Evolutionary conservation across 1,140 invertebrate genomes (phyloP), one percentile per base, ranked within the genome.

Genomic region (Cotesia vestalis): DNA sequence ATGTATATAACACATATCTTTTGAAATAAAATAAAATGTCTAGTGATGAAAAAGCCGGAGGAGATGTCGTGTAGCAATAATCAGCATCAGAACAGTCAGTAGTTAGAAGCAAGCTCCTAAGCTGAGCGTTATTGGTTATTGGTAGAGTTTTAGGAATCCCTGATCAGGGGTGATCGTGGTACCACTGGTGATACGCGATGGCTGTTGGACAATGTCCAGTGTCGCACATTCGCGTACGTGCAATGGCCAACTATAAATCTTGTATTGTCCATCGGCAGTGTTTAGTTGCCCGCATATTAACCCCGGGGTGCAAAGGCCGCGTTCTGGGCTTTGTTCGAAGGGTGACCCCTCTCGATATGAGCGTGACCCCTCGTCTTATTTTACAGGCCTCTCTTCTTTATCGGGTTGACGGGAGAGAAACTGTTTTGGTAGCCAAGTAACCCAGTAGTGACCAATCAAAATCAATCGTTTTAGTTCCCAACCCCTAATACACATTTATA

Each of bases 221-320:
- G 6, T 63, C 38, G 63, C 63, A 27, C 36, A 51, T 67, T 9
- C 51, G 46, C 66, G 57, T 59, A 59, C 27, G 57, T 59, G 20
- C 14, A 17, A 55, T 52, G 66, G 34, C 27, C 8, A 67, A 35
- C 84, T 83, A 86, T 86, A 86, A 86, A 86, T 86, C 85, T 85
- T 83, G 79, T 68, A 86, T 86, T 86, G 85, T 86, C 78, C 83
- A 34, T 57, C 71, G 77, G 73, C 78, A 81, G 80, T 86, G 83
- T 86, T 86, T 86, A 85, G 85, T 78, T 80, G 82, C 78, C 84
- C 85, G 83, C 85, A 85, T 85, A 85, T 86, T 86, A 85, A 85
- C 84, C 83, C 78, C 35, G 76, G 79, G 83, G 82, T 83, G 83
- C 84, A 82, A 81, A 83, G 83, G 80, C 75, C 83, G 74, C 77